Base-by-base conservation (phyloP, 2,888 invertebrate species). In the Eulithis prunata region DNA sequence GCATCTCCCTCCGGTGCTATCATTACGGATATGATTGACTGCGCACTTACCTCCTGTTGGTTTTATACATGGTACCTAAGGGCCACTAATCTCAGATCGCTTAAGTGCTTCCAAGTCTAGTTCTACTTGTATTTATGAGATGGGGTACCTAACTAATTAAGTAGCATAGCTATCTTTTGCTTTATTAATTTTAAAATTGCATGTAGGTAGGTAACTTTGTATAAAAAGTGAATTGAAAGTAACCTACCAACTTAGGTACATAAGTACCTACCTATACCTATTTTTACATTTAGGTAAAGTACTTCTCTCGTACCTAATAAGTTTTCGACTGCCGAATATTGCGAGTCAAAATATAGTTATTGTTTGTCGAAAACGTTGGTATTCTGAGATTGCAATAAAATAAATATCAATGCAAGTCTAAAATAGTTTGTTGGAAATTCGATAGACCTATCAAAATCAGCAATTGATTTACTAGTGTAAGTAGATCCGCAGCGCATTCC, bases 11-110 rank as follows among this genome's bases (percentile, higher is more conserved):
- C 78, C 78, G 77, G 82, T 85, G 82, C 87, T 87, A 88, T 91
- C 87, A 89, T 91, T 90, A 91, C 84, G 75, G 69, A 77, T 75
- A 84, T 91, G 90, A 91, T 91, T 91, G 89, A 91, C 88, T 88
- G 82, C 85, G 81, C 84, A 84, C 86, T 89, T 84, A 84, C 84
- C 85, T 86, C 86, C 76, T 87, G 82, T 85, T 85, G 81, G 83
- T 84, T 85, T 82, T 77, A 77, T 78, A 77, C 72, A 68, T 78
- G 66, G 61, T 71, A 72, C 67, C 62, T 49, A 57, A 11, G 63
- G 62, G 63, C 60, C 38, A 63, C 64, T 63, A 59, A 71, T 66
- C 64, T 63, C 32, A 49, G 64, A 62, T 64, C 66, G 38, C 45
- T 52, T 62, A 65, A 61, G 66, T 69, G 62, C 55, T 58, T 69